These are phyloP conservation scores for Drosophila macrospina DNA, from an alignment of 2,888 invertebrate species.

Conservation along the genomic window DNA sequence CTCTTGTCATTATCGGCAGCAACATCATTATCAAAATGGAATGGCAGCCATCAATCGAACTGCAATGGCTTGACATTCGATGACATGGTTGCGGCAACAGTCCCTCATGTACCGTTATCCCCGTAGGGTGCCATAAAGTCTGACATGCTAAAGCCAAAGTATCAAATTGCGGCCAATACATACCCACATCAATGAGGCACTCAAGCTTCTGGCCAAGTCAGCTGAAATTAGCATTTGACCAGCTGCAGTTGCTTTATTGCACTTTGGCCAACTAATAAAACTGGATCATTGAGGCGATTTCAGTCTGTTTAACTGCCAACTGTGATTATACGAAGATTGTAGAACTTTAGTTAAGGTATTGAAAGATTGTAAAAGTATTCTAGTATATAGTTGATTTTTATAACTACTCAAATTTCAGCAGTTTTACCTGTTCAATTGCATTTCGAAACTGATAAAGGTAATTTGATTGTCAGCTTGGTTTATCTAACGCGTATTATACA, in stretches of 20 bases:
- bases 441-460: background rate
- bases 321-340: no score
- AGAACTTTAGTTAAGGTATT: no score
- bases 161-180: constrained; percentile 10
- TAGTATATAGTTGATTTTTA: no score
- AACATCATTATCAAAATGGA: background rate
- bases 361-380: no score
- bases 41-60: constrained; percentile 16
- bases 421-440: background rate
- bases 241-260: constrained; percentile 14
- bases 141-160: constrained; percentile 12
- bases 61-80: constrained; percentile 9
- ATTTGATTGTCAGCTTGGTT: background rate
- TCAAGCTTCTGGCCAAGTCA: constrained; percentile 9
- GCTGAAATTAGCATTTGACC: constrained; percentile 16
- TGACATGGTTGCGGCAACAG: constrained; percentile 18
- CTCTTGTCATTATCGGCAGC: background rate
- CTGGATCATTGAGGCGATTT: background rate
- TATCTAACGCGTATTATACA: no score
- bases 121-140: constrained; percentile 24
- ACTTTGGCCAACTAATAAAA: background rate
- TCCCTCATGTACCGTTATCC: constrained; percentile 4
- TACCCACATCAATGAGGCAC: constrained; percentile 13
- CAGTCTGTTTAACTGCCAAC: background rate
- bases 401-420: background rate